Evolutionary conservation across 2,113 vertebrate species (phyloP), one percentile per base, ranked within the genome.

Genomic region (Isichthys henryi): DNA sequence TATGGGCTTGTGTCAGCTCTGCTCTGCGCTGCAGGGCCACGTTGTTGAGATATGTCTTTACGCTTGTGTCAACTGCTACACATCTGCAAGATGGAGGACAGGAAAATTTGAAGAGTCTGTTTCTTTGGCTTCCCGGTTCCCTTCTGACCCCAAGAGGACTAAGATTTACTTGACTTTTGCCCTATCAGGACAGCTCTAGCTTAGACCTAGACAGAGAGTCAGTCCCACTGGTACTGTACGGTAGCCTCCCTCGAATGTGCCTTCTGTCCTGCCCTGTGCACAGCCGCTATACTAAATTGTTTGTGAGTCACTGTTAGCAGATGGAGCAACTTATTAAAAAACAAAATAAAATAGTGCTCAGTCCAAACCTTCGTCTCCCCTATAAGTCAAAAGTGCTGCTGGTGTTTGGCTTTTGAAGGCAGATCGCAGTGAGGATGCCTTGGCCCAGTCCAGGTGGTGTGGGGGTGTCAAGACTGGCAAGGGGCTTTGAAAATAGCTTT

Each of bases 401-500:
- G 49, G 6, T 15, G 31, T 70, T 50, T 87, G 43, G 39, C 80
- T 88, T 88, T 19, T 77, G 27, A 27, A 46, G 8, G 15, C 74
- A 80, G 74, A 88, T 82, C n/a, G n/a, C 35, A 82, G 52, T n/a
- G 45, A 74, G 49, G 21, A 19, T 85, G 66, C 23, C 5, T 2
- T 46, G 21, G 39, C 58, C 46, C 9, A 39, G 49, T n/a, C 23
- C 10, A 89, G 27, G 74, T 50, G 48, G 23, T 86, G 84, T 53
- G 3, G 62, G 27, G 45, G 6, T 88, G 66, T 83, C 50, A 23
- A 31, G 10, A 43, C 35, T 89, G 74, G 27, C 31, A 83, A 43
- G 74, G 19, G 11, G 49, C 66, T 49, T 56, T 39, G 31, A 43
- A 53, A 88, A 88, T 87, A 45, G 35, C 77, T 88, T 88, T 88